Evolutionary conservation across 2,113 vertebrate genomes (phyloP), one percentile per base, ranked within the genome.

Genomic region (Pollimyrus isidori): DNA sequence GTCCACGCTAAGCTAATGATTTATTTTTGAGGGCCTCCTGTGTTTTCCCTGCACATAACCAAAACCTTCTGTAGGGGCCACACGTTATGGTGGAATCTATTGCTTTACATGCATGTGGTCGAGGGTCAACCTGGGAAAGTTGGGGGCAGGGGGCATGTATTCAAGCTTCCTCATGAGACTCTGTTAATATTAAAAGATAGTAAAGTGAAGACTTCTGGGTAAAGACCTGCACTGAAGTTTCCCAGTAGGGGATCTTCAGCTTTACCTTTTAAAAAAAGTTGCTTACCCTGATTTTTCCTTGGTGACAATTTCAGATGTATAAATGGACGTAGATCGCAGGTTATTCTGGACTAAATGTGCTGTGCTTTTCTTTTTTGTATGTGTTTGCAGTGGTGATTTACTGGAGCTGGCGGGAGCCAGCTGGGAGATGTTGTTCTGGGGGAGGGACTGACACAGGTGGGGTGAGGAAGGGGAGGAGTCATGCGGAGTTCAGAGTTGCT

Each of bases 401-500:
- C n/a, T 50, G 15, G 87, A 73, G 62, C 13, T 88, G 17, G 73
- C 35, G 17, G 30, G 26, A 48, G 21, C 19, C 50, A 83, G 39
- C 23, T 46, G 69, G 48, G 9, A 49, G 52, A 23, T 48, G 11
- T 15, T 89, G 46, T 58, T 45, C 39, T 52, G 56, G 52, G 82
- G 35, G 76, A 49, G 50, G 35, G 80, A 23, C 5, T 45, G 23
- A 50, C 73, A 53, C 21, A 19, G 65, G 48, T 13, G 49, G 69
- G 88, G 49, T 35, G 10, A 46, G 17, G 65, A 46, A 26, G 65
- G 21, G 19, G 88, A 23, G 6, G 9, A 48, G 58, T 69, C n/a
- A n/a, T n/a, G n/a, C n/a, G 23, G 17, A 26, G 6, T 30, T 52
- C 42, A 91, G 90, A 30, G 35, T 91, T 90, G 90, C 89, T 85